A percentile compares a stretch with the other conserved stretches of the same genome.
Conservation (phyloP, 2,797 vertebrate genomes). For the Buceros bicornis region DNA sequence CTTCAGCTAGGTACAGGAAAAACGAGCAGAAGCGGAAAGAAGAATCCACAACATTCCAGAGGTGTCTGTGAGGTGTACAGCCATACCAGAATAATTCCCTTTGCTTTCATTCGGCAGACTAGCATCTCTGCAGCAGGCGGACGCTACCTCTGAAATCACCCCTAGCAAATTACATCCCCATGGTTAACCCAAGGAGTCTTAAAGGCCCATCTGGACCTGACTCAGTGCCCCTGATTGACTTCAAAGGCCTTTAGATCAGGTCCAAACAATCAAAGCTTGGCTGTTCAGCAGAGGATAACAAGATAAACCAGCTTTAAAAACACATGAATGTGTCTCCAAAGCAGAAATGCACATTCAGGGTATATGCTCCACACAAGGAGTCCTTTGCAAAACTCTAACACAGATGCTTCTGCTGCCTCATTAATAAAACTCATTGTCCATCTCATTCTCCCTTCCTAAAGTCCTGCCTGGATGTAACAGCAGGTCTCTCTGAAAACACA, state of each 20-base stretch:
- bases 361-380: background rate
- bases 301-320: background rate
- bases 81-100: background rate
- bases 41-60: background rate
- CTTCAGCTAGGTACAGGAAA: background rate
- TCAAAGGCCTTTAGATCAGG: background rate
- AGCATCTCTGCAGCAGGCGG: background rate
- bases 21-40: background rate
- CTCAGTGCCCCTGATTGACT: background rate
- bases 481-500: background rate
- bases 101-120: background rate
- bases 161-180: background rate
- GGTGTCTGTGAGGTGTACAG: background rate
- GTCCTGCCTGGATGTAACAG: background rate
- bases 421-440: background rate
- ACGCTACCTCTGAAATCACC: background rate
- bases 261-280: background rate
- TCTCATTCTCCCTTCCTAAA: background rate
- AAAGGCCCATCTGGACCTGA: background rate
- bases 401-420: background rate
- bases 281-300: background rate
- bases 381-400: background rate
- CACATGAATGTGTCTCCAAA: background rate
- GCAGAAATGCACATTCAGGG: background rate
- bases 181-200: background rate